Percentiles rank a stretch among this genome's conserved stretches.
Evolutionary conservation across 1,140 invertebrate genomes (phyloP).

Genomic region (Halesus radiatus): DNA sequence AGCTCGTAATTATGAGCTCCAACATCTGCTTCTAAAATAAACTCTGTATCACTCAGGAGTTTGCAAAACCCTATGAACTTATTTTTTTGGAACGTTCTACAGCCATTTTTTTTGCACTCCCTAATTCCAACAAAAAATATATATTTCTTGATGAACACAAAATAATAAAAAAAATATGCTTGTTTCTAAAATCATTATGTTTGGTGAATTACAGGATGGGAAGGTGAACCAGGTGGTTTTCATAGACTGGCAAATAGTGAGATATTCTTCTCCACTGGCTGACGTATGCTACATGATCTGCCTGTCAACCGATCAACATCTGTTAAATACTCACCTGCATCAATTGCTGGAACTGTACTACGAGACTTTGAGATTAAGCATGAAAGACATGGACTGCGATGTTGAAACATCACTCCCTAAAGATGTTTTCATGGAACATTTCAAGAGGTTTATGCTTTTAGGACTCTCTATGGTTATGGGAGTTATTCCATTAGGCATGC

Average conservation of each 20-base stretch:
- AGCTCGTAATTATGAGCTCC: no score
- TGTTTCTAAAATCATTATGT: background rate
- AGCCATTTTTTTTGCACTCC: no score
- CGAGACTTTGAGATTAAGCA: constrained; percentile 11
- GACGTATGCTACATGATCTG: constrained; percentile 46
- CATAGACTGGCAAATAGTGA: constrained; percentile 49
- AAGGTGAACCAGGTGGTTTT: constrained; percentile 37
- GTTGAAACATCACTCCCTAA: constrained; percentile 28
- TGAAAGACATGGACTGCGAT: constrained; percentile 34
- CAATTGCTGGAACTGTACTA: constrained; percentile 40
- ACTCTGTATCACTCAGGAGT: no score
- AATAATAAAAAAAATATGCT: no score
- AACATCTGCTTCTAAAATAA: no score
- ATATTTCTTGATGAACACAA: no score
- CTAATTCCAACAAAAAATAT: no score
- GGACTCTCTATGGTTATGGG: constrained; percentile 27
- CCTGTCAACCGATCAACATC: constrained; percentile 21
- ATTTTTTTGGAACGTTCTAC: no score
- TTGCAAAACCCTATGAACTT: no score
- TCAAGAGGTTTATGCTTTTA: constrained; percentile 27
- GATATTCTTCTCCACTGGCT: constrained; percentile 36
- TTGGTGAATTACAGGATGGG: constrained; percentile 38
- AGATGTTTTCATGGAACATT: constrained; percentile 20
- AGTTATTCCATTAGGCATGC: constrained; percentile 3
- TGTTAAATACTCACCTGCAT: constrained; percentile 11